phyloP scores from a whole-genome alignment of 2,888 invertebrate species.

The Troides helena region DNA sequence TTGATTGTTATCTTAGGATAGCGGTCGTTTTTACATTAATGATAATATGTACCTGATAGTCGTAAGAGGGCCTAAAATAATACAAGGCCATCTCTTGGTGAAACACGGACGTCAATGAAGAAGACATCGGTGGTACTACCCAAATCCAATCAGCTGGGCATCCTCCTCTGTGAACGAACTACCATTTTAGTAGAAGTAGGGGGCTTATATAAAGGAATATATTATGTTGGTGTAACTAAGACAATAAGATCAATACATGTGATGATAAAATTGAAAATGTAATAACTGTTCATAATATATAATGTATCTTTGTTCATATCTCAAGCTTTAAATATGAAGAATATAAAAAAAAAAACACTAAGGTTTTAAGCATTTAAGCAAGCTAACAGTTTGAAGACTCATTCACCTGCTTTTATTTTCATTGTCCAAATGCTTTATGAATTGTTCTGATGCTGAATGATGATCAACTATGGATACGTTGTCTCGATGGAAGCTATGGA shows the following conservation, averaged over 20 bases:
- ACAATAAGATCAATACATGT: no score
- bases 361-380: constrained; percentile 1
- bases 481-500: constrained; percentile 91
- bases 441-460: constrained; percentile 96
- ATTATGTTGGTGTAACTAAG: no score
- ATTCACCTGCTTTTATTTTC: constrained; percentile 86
- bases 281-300: background rate
- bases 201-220: no score
- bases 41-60: constrained; percentile 86
- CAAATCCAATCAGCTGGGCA: constrained; percentile 93
- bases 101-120: constrained; percentile 87
- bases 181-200: background rate
- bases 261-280: background rate
- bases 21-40: background rate
- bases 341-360: background rate
- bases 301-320: background rate
- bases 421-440: constrained; percentile 96
- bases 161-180: constrained; percentile 78
- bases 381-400: background rate
- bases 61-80: constrained; percentile 92
- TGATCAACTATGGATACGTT: constrained; percentile 97
- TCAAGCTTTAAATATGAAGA: background rate
- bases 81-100: constrained; percentile 95
- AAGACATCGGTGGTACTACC: constrained; percentile 88
- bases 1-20: background rate